Percentiles rank a stretch among this genome's conserved stretches.
Conservation (phyloP, 2,888 invertebrate species). For the Orthosia incerta region DNA sequence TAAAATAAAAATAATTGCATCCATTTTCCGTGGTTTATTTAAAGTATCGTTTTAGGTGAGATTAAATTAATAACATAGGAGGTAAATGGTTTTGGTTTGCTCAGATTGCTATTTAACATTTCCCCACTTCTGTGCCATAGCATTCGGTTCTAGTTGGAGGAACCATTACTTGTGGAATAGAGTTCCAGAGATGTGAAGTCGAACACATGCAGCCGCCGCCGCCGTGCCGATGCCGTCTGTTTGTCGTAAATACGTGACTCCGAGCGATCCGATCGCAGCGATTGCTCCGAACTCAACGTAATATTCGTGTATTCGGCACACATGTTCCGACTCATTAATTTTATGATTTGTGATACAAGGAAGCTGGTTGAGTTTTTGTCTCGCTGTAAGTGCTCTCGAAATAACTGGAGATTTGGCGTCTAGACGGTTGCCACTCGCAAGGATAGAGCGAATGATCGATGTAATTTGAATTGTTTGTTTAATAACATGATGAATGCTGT, state of each 20-base stretch:
- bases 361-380: conserved; percentile 23
- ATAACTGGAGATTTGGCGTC: conserved; percentile 18
- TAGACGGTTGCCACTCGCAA: background rate
- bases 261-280: conserved; percentile 6
- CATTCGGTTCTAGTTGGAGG: background rate
- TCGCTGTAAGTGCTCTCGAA: conserved; percentile 35
- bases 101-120: background rate
- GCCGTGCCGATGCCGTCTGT: background rate
- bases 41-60: background rate
- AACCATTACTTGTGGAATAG: background rate
- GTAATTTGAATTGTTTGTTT: conserved; percentile 3
- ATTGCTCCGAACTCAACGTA: conserved; percentile 10
- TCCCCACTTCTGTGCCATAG: background rate
- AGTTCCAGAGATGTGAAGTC: too few species aligned
- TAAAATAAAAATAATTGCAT: conserved; percentile 10
- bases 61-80: background rate
- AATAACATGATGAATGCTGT: background rate
- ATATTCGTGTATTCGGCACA: conserved; percentile 11
- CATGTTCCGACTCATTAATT: conserved; percentile 40
- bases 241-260: conserved; percentile 18
- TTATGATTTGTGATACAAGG: conserved; percentile 40
- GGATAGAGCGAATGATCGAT: conserved; percentile 12
- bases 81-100: background rate
- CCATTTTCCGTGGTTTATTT: conserved; percentile 7
- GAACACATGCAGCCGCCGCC: background rate